phyloP scores from a whole-genome alignment of 2,888 invertebrate genomes.

The Drosophila planitibia region DNA sequence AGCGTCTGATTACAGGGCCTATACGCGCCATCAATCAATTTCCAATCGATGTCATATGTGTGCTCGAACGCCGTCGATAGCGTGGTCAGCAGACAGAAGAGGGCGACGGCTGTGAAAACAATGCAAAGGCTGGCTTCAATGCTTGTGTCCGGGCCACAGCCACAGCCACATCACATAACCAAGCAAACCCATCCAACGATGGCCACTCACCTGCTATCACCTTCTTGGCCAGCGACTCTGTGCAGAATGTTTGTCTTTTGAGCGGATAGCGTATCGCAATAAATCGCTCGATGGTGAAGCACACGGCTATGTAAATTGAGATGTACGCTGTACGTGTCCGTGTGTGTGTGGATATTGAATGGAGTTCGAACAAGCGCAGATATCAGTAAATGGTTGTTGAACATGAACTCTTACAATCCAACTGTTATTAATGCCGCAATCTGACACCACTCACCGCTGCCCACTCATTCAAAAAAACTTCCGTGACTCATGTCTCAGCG shows the following conservation, averaged over 20 bases:
- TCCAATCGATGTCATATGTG: slow-evolving; percentile 81
- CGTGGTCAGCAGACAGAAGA: slow-evolving; percentile 88
- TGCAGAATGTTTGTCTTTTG: slow-evolving; percentile 89
- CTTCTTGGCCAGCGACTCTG: slow-evolving; percentile 89
- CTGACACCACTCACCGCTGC: slow-evolving; percentile 2
- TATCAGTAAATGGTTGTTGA: slow-evolving; percentile 43
- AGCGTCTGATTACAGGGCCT: slow-evolving; percentile 77
- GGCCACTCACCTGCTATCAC: slow-evolving; percentile 86
- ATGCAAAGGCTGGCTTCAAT: slow-evolving; percentile 55
- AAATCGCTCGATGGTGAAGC: slow-evolving; percentile 91
- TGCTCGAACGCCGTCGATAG: slow-evolving; percentile 89
- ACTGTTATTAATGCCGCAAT: slow-evolving; percentile 53
- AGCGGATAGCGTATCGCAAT: slow-evolving; percentile 91
- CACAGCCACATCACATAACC: slow-evolving; percentile 2
- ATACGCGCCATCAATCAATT: slow-evolving; percentile 78
- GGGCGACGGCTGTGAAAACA: slow-evolving; percentile 82
- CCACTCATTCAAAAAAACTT: slow-evolving; percentile 8
- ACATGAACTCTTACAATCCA: slow-evolving; percentile 42
- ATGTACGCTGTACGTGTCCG: slow-evolving; percentile 86
- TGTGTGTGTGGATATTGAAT: slow-evolving; percentile 1
- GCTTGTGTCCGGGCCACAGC: slow-evolving; percentile 12
- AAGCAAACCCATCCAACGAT: slow-evolving; percentile 10
- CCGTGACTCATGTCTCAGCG: neutral
- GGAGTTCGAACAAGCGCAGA: slow-evolving; percentile 41
- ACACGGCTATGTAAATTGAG: slow-evolving; percentile 91